Evolutionary conservation across 2,888 invertebrate species (phyloP), one percentile per base, ranked within the genome.

Genomic region (Sphaerophoria taeniata): DNA sequence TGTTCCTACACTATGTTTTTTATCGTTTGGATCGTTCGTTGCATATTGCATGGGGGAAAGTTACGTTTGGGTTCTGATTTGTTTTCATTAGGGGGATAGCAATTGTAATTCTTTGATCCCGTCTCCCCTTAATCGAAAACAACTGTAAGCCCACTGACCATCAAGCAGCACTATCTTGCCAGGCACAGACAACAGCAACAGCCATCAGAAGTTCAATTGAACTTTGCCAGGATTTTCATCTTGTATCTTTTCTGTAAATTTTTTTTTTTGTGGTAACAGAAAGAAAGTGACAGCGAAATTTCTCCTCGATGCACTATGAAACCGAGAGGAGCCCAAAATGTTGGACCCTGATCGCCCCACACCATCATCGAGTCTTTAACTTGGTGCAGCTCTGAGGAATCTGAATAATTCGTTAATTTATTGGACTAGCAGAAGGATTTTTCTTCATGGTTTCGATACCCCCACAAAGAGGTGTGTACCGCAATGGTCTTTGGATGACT

Each of bases 321-420:
- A 31, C 12, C 11, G 67, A 51, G 24, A 12, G 36, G 51, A 67
- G 39, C 67, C 67, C n/a, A 53, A 72, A 72, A 51, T 53, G 43
- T 43, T 31, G 51, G 36, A 63, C 65, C 67, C 39, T 75, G 14
- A 58, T 65, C 67, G 53, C 12, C 24, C 24, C 24, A 39, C 34
- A 58, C 69, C 45, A 49, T 45, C 33, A 77, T 16, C 61, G 31
- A 6, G 39, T 0, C 43, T 43, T 24, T 24, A 24, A 24, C 24
- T 24, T 2, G 24, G 24, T n/a, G 31, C 47, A 63, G 33, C 14
- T 49, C 49, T 33, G 49, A 65, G 36, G 85, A 77, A 85, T 85
- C 70, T 81, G 77, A 85, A 85, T 77, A 85, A 85, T 85, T 85
- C 81, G 81, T 55, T 85, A 85, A 85, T 85, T 85, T 85, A 85